Base-by-base conservation (phyloP, 1,140 invertebrate species). In the Coelopa frigida region DNA sequence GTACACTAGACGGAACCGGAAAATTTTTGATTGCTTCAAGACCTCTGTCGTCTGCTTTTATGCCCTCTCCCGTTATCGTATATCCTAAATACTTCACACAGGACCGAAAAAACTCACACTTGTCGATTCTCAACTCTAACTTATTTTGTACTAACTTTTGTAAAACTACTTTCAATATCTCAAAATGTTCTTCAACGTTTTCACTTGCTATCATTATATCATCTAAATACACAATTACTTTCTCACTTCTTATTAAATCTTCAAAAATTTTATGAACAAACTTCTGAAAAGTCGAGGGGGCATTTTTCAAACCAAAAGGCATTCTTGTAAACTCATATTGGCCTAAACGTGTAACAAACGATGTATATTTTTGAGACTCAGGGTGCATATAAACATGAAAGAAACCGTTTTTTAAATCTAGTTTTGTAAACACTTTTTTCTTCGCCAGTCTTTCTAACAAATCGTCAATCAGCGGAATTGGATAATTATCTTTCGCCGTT, bases 271-370 rank as follows among this genome's bases (percentile, higher is more conserved):
- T 35, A 35, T 56, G 57, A n/a, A 70, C 51, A 33, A 57, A 53
- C 22, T 44, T 31, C 27, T 48, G 50, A 50, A 67, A 67, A 15
- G 38, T 40, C 10, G 40, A 12, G 7, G 52, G 56, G 23, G 43
- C 52, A 44, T 49, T 43, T 23, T 14, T 49, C 20, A 55, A 40
- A 2, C 51, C 49, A 49, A 59, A 61, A 55, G 64, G 26, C 73
- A 71, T 38, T 51, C 46, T 42, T 10, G 49, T 29, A 42, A 46
- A 57, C 39, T 58, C 55, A 44, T 45, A 54, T 36, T 56, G 52
- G 4, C 53, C 51, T 0, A 49, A 11, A 2, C 53, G 56, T 17
- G 49, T 54, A 17, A 53, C 36, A 33, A 58, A 58, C 5, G 50
- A 43, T 5, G 52, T 58, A 24, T 48, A 54, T 36, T 44, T 46